Base-by-base conservation (phyloP, 2,113 vertebrate species). In the Nestor notabilis region DNA sequence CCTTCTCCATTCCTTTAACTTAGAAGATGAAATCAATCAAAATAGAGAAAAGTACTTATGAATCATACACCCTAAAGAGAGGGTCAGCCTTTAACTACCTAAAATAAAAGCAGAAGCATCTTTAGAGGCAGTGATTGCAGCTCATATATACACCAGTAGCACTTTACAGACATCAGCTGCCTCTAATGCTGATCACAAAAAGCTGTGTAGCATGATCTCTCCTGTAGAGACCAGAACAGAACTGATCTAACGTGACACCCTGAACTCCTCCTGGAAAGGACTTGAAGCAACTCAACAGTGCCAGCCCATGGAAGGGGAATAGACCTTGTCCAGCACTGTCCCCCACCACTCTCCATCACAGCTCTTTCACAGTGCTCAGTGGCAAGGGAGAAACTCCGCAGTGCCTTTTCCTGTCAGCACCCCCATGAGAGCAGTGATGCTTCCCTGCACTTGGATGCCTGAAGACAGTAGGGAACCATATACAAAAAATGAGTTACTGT, bases 351-450 rank as follows among this genome's bases (percentile, higher is more conserved):
- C 52, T 55, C 35, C 35, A 7, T 39, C 39, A 46, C 2, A 13
- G 71, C 50, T 28, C 52, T 55, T 58, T 44, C 47, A 44, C 47
- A 28, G 53, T 2, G 5, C 17, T 19, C 60, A 27, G 47, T 10
- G 52, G 47, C 23, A 35, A n/a, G 16, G 56, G 33, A 92, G 19
- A 83, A 66, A 20, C 23, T 35, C 43, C 3, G 1, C 31, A 55
- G 29, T 1, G 61, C 19, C 35, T 60, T 37, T 2, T 68, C 21
- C 65, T 28, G 17, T n/a, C 74, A 87, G 61, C 56, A 69, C 3
- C 27, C 31, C 55, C 39, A 10, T 0, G 13, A 71, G 2, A 31
- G 18, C 35, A 50, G 5, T 1, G 2, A 63, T 35, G 37, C 17
- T 52, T 31, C 43, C 43, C 20, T 44, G 56, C 27, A 29, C 47